Conservation (phyloP, 2,797 vertebrate species). For the Bovichtus variegatus region DNA sequence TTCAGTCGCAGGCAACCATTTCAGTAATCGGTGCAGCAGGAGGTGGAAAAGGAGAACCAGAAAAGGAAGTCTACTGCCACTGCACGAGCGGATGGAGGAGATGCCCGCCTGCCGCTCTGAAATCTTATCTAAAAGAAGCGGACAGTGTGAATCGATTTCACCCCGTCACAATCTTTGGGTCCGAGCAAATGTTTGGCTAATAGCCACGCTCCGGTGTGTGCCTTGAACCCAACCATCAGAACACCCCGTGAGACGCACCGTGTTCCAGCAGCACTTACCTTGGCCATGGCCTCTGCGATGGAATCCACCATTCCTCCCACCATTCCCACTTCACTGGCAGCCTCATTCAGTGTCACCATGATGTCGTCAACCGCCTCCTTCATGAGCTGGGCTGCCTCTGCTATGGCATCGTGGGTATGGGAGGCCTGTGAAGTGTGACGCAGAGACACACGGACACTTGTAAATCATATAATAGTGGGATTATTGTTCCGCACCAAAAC, state of each 20-base stretch:
- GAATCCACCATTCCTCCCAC: conserved; percentile 98
- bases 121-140: neutral
- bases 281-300: conserved; percentile 96
- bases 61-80: neutral
- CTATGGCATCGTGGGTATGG: conserved; percentile 96
- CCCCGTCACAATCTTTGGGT: neutral
- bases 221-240: neutral
- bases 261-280: conserved; percentile 82
- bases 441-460: neutral
- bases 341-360: conserved; percentile 97
- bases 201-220: neutral
- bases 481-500: neutral
- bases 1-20: neutral
- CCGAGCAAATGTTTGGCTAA: neutral
- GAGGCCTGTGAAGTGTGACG: conserved; percentile 85
- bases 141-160: neutral
- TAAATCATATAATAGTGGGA: neutral
- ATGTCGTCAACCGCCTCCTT: conserved; percentile 98
- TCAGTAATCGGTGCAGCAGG: neutral
- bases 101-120: neutral
- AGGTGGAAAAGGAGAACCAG: neutral
- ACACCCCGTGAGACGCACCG: neutral
- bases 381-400: conserved; percentile 96
- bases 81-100: neutral
- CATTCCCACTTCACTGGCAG: conserved; percentile 97